Percentiles rank a stretch among this genome's conserved stretches.
Evolutionary conservation across 2,113 vertebrate species (phyloP).

Genomic region (Tor tambroides): DNA sequence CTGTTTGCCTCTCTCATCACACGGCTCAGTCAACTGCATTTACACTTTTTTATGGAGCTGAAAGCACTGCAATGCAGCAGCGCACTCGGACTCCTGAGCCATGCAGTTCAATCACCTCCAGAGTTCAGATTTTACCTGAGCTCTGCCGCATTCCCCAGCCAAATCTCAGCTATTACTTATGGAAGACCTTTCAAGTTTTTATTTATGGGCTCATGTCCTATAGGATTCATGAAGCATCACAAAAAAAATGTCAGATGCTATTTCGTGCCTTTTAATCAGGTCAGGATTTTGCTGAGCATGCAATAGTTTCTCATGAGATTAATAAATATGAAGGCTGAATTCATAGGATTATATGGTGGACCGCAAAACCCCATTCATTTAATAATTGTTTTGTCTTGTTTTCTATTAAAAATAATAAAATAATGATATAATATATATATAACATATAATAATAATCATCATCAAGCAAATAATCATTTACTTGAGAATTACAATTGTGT

Average conservation of each 20-base stretch:
- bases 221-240: not conserved
- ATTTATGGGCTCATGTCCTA: not conserved
- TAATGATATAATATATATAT: too few species aligned
- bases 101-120: conserved; percentile 36
- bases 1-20: conserved; percentile 23
- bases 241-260: not conserved
- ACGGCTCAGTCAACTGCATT: conserved; percentile 39
- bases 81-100: conserved; percentile 22
- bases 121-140: conserved; percentile 28
- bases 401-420: too few species aligned
- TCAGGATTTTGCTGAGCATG: conserved; percentile 5
- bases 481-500: too few species aligned
- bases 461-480: too few species aligned
- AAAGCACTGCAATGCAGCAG: conserved; percentile 65
- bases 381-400: too few species aligned
- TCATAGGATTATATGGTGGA: not conserved
- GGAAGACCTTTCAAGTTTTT: not conserved
- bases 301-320: not conserved
- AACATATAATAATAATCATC: too few species aligned
- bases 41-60: conserved; percentile 52
- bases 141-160: conserved; percentile 28
- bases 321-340: not conserved
- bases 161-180: conserved; percentile 4
- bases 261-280: not conserved
- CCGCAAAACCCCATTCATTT: not conserved